Base-by-base conservation (phyloP, 2,797 vertebrate genomes). In the Peromyscus eremicus region DNA sequence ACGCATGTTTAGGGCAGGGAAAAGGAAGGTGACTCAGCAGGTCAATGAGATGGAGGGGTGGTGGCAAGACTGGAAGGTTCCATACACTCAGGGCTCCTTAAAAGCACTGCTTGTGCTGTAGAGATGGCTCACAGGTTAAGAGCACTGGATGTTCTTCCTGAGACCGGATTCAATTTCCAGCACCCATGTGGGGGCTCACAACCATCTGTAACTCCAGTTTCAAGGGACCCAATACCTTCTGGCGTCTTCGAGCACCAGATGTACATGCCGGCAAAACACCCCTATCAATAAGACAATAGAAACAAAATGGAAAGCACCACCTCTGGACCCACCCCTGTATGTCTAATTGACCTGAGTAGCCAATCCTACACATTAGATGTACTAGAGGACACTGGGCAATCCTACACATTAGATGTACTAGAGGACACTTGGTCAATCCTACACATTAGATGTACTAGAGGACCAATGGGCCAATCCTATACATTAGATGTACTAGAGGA, bases 1-100 rank as follows among this genome's bases (percentile, higher is more conserved):
- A 13, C 34, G 64, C 13, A 90, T 84, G 25, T 17, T 77, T 75
- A 62, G 89, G 29, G 40, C 29, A 68, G 77, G 57, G 32, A 46
- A 82, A 70, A 37, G 60, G 70, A 79, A 62, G 55, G 19, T 93
- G 81, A 95, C 87, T 96, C 95, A 80, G 96, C 93, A 92, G 52
- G 49, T 79, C 32, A 6, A 46, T 0, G 7, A 34, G 32, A 19
- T 2, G 17, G 40, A 66, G 76, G 21, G 8, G 2, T 2, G 29
- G 6, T 1, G 2, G 52, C 57, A n/a, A 88, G 86, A 43, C 0
- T 4, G n/a, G 32, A 6, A 17, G 1, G 13, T 8, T 27, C 21
- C 40, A 46, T 21, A 21, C 40, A 34, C 62, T 34, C 40, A 34
- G 40, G 62, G 19, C 16, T 66, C 29, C 82, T 46, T 46, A 6